Evolutionary conservation across 2,888 invertebrate genomes (phyloP).

Genomic region (Metopia argyrocephala): DNA sequence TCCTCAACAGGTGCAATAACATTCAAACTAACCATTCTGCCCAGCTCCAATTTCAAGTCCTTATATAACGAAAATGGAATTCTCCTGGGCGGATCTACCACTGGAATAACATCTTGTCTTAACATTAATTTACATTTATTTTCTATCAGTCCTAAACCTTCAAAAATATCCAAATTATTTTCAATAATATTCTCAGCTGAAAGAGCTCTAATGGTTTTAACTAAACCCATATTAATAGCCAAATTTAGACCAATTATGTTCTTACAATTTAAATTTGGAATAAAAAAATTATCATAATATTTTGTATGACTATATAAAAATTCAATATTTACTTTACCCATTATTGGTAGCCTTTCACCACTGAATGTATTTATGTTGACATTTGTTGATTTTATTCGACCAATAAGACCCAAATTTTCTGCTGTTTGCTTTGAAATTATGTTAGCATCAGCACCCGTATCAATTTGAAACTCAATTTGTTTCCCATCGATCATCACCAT

Average conservation of each 20-base stretch:
- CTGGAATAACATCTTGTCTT: slow-evolving; percentile 12
- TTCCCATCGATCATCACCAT: not conserved
- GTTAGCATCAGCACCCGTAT: slow-evolving; percentile 11
- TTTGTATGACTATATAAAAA: slow-evolving; percentile 14
- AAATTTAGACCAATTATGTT: slow-evolving; percentile 25
- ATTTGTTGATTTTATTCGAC: slow-evolving; percentile 4
- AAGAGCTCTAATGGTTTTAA: slow-evolving; percentile 31
- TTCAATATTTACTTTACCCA: slow-evolving; percentile 16
- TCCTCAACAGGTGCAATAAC: slow-evolving; percentile 34
- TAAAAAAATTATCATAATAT: slow-evolving; percentile 29
- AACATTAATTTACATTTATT: slow-evolving; percentile 38
- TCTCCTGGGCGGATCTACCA: slow-evolving; percentile 39
- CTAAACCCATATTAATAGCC: slow-evolving; percentile 25
- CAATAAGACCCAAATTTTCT: not conserved
- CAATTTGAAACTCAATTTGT: slow-evolving; percentile 2
- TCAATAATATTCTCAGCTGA: slow-evolving; percentile 21
- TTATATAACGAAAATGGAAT: slow-evolving; percentile 42
- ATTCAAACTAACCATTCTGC: slow-evolving; percentile 30
- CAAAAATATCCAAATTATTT: slow-evolving; percentile 44
- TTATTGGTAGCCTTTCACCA: slow-evolving; percentile 35
- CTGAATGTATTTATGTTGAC: slow-evolving; percentile 41
- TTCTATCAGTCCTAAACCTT: slow-evolving; percentile 37
- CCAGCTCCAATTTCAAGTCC: slow-evolving; percentile 32
- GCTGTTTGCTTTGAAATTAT: not conserved
- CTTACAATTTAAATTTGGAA: slow-evolving; percentile 36